phyloP scores from a whole-genome alignment of 2,797 vertebrate genomes.

The Distichodus sexfasciatus region DNA sequence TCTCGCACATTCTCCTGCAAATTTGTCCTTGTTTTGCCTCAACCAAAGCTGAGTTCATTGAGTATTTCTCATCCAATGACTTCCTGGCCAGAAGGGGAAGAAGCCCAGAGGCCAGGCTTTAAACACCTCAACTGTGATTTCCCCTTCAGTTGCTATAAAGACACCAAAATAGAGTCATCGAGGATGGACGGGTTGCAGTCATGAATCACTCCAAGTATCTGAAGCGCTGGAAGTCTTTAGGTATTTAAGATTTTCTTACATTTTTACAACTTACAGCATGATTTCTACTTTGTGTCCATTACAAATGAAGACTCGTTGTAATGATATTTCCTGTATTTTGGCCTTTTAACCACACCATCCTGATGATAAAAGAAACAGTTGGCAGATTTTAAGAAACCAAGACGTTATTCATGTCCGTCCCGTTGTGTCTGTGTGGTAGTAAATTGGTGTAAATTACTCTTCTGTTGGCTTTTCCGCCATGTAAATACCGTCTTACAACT shows the following conservation, averaged over 20 bases:
- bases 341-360: no score
- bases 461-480: no score
- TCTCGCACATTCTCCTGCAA: not conserved
- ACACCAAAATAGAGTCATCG: not conserved
- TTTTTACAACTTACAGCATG: no score
- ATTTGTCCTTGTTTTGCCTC: constrained; percentile 8
- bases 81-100: constrained; percentile 4
- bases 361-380: no score
- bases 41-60: not conserved
- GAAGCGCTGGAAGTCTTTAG: constrained; percentile 18
- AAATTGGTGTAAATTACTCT: no score
- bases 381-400: no score
- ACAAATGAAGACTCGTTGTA: no score
- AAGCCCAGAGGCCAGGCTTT: not conserved
- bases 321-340: no score
- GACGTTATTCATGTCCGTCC: no score
- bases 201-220: constrained; percentile 25
- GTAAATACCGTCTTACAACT: no score
- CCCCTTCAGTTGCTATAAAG: not conserved
- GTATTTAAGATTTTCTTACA: constrained; percentile 28
- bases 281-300: no score
- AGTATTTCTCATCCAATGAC: constrained; percentile 9
- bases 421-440: no score
- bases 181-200: constrained; percentile 5
- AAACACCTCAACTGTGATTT: not conserved